phyloP scores from a whole-genome alignment of 2,797 vertebrate species.

The Gymnoscopelus braueri region DNA sequence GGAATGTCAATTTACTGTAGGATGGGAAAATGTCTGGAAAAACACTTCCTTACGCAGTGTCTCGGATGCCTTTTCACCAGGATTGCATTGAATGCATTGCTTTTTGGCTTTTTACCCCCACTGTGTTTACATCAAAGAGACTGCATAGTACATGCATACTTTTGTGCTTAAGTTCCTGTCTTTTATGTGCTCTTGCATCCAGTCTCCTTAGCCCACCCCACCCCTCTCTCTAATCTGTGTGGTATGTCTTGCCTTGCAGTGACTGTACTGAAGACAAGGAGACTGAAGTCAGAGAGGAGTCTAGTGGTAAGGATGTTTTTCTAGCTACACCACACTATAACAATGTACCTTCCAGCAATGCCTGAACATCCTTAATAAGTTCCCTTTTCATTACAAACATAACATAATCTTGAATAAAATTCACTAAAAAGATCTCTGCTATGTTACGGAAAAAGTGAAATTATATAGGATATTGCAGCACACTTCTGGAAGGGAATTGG shows the following conservation, averaged over 20 bases:
- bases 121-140: slow-evolving; percentile 33
- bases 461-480: not conserved
- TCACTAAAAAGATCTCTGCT: no score
- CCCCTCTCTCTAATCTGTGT: slow-evolving; percentile 48
- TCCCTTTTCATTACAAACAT: no score
- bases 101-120: slow-evolving; percentile 10
- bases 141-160: slow-evolving; percentile 18
- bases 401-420: no score
- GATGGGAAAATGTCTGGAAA: slow-evolving; percentile 23
- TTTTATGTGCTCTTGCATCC: slow-evolving; percentile 50
- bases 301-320: slow-evolving; percentile 82
- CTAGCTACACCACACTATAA: not conserved
- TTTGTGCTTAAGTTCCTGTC: slow-evolving; percentile 25
- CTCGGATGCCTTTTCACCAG: slow-evolving; percentile 4
- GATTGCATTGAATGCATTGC: slow-evolving; percentile 21
- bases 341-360: not conserved
- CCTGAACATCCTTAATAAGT: not conserved
- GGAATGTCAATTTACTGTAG: slow-evolving; percentile 39
- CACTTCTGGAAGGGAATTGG: slow-evolving; percentile 1
- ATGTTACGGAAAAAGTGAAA: not conserved
- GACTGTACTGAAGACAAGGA: slow-evolving; percentile 93
- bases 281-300: slow-evolving; percentile 83
- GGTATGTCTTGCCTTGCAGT: slow-evolving; percentile 76
- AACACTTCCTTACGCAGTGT: not conserved
- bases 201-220: slow-evolving; percentile 30